Percentiles rank a stretch among this genome's conserved stretches.
Conservation (phyloP, 2,888 invertebrate species). For the Vesta saturnalis region DNA sequence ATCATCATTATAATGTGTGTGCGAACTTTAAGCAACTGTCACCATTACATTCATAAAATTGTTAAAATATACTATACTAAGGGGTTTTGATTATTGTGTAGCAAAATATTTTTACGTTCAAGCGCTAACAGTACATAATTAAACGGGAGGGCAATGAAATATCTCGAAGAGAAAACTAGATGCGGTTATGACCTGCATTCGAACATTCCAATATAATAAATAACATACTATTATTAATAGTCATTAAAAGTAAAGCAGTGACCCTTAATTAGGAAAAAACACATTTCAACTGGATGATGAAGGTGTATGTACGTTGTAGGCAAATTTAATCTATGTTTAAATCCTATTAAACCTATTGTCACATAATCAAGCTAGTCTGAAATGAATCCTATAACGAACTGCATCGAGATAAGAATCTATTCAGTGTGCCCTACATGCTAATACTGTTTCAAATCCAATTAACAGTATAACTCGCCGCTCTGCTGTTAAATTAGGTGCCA, state of each 20-base stretch:
- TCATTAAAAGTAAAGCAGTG: background rate
- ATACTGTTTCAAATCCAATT: constrained; percentile 44
- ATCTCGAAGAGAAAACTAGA: background rate
- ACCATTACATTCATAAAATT: no score
- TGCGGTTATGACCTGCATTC: background rate
- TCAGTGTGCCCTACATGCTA: constrained; percentile 41
- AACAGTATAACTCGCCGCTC: constrained; percentile 43
- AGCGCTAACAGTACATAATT: no score
- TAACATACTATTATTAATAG: background rate
- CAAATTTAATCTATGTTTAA: constrained; percentile 37
- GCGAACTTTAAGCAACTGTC: no score
- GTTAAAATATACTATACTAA: no score
- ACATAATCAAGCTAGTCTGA: constrained; percentile 38
- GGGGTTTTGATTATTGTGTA: no score
- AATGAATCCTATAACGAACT: constrained; percentile 39
- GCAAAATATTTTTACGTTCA: no score
- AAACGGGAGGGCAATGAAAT: no score
- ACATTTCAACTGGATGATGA: background rate
- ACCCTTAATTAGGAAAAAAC: background rate
- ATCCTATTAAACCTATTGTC: constrained; percentile 40
- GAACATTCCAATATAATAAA: background rate
- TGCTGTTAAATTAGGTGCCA: constrained; percentile 47
- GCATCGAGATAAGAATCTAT: constrained; percentile 42
- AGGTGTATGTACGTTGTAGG: background rate
- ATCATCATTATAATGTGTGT: no score